phyloP scores from a whole-genome alignment of 2,888 invertebrate genomes.

The Ochropleura leucogaster region DNA sequence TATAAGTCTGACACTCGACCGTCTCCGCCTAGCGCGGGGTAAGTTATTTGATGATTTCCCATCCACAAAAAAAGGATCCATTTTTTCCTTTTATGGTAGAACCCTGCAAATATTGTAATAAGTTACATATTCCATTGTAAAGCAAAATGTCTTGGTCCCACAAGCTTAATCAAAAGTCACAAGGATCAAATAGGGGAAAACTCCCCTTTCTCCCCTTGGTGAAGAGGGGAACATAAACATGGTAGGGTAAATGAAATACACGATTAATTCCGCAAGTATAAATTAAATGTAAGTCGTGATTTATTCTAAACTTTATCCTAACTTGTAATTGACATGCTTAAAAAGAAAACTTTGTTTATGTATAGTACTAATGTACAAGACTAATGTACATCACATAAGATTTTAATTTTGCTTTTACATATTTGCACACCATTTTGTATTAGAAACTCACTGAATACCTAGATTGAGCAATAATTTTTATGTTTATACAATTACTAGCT shows the following conservation, averaged over 20 bases:
- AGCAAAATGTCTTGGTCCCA: slow-evolving; percentile 17
- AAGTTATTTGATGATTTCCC: too few species aligned
- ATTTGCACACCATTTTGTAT: background rate
- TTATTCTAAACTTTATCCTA: slow-evolving; percentile 13
- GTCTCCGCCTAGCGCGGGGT: too few species aligned
- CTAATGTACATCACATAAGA: too few species aligned
- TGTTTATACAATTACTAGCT: background rate
- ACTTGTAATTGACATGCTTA: background rate
- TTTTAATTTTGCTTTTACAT: background rate
- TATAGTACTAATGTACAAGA: too few species aligned
- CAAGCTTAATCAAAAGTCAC: slow-evolving; percentile 23
- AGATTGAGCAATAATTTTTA: background rate
- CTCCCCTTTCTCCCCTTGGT: background rate
- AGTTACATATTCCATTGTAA: background rate
- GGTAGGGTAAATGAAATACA: slow-evolving; percentile 25
- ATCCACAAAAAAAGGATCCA: too few species aligned
- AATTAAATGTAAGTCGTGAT: slow-evolving; percentile 30
- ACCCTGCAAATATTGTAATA: background rate
- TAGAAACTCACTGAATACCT: background rate
- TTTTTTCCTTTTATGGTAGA: too few species aligned
- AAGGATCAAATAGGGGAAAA: slow-evolving; percentile 32
- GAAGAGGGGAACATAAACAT: slow-evolving; percentile 23
- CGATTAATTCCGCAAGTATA: slow-evolving; percentile 29
- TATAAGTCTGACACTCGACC: too few species aligned
- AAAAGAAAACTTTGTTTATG: background rate